A percentile compares a stretch with the other conserved stretches of the same genome.
These are phyloP conservation scores for Rhorus exstirpatorius DNA, from an alignment of 2,888 invertebrate genomes.

Conservation along the genomic window DNA sequence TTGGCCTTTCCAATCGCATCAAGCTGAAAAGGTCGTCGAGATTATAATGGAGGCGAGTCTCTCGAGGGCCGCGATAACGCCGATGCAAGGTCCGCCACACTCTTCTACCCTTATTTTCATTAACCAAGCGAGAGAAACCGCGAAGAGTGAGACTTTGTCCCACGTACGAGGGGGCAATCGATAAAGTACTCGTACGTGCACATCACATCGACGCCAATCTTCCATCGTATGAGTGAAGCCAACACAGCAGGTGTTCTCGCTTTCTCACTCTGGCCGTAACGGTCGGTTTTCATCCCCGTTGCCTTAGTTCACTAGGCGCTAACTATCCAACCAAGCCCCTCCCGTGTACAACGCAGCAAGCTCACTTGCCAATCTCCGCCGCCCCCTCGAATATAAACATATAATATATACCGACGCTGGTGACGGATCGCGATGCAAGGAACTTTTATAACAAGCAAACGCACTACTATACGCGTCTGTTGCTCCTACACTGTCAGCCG, in stretches of 20 bases:
- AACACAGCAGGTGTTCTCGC: conserved; percentile 48
- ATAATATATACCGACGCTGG: conserved; percentile 20
- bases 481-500: conserved; percentile 57
- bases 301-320: conserved; percentile 80
- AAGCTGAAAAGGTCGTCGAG: conserved; percentile 69
- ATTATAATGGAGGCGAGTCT: conserved; percentile 71
- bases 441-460: conserved; percentile 59
- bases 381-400: conserved; percentile 54
- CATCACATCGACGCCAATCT: conserved; percentile 79
- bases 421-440: conserved; percentile 54
- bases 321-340: conserved; percentile 79
- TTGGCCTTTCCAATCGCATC: conserved; percentile 66
- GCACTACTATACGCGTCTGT: conserved; percentile 61
- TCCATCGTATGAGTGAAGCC: conserved; percentile 34
- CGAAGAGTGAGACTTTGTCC: conserved; percentile 76
- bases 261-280: conserved; percentile 48
- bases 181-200: conserved; percentile 84
- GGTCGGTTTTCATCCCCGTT: conserved; percentile 73
- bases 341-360: conserved; percentile 19
- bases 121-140: conserved; percentile 71
- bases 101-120: conserved; percentile 79
- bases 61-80: conserved; percentile 67
- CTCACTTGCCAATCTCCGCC: neutral
- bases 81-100: conserved; percentile 73
- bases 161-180: conserved; percentile 76